A percentile compares a stretch with the other conserved stretches of the same genome.
phyloP scores from a whole-genome alignment of 1,140 invertebrate species.

The Drosophila malerkotliana region DNA sequence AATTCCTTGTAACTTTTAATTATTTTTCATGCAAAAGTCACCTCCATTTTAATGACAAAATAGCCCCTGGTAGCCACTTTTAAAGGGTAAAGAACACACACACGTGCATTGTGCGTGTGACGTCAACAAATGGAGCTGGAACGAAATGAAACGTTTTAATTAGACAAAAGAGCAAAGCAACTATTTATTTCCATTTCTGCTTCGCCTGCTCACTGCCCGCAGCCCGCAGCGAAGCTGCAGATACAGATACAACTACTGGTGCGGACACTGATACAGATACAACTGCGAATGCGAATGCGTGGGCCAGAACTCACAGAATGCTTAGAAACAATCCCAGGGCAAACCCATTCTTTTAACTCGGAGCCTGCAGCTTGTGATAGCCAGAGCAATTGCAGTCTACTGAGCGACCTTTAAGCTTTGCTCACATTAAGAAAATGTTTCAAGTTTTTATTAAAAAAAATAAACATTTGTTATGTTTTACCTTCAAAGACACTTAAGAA shows the following conservation, averaged over 20 bases:
- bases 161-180: constrained; percentile 78
- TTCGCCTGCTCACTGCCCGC: constrained; percentile 37
- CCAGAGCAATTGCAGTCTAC: constrained; percentile 23
- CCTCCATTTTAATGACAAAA: background rate
- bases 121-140: constrained; percentile 61
- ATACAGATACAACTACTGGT: constrained; percentile 25
- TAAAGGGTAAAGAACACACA: constrained; percentile 9
- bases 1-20: background rate
- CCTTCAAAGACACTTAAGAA: too few relatives aligned
- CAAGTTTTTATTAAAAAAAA: background rate
- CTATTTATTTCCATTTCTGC: constrained; percentile 77
- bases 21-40: background rate
- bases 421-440: background rate
- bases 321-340: constrained; percentile 23
- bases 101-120: constrained; percentile 41
- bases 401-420: background rate
- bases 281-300: background rate
- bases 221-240: constrained; percentile 39
- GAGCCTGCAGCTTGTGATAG: constrained; percentile 32
- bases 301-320: constrained; percentile 6
- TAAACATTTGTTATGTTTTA: background rate
- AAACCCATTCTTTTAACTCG: constrained; percentile 12
- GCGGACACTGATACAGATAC: constrained; percentile 12
- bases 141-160: constrained; percentile 75
- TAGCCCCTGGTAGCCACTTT: background rate